Percentiles rank a stretch among this genome's conserved stretches.
Evolutionary conservation across 2,113 vertebrate species (phyloP).

Genomic region (Pampusana beccarii): DNA sequence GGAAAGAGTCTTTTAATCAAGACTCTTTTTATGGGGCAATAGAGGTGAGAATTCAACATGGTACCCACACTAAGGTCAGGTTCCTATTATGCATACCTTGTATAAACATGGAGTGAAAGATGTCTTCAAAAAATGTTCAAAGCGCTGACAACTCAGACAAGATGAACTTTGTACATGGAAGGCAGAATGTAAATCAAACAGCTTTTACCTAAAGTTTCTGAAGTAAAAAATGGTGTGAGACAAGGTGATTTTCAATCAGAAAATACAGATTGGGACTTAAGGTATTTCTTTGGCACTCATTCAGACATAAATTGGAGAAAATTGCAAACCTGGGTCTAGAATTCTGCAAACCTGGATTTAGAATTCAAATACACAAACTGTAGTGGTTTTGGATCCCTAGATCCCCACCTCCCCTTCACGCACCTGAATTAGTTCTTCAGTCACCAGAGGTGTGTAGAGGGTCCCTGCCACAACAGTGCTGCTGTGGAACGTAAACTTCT

Average conservation of each 20-base stretch:
- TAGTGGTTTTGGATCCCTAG: not conserved
- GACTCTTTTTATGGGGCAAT: fast-evolving
- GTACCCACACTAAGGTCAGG: not conserved
- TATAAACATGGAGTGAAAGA: not conserved
- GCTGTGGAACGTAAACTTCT: not conserved
- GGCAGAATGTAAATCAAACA: not conserved
- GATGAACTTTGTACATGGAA: fast-evolving
- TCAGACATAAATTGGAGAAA: not conserved
- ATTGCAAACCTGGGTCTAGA: not conserved
- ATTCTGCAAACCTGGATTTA: not conserved
- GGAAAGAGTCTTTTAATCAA: not conserved
- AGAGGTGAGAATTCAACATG: not conserved
- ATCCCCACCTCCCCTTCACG: too few species aligned
- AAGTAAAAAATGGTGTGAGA: not conserved
- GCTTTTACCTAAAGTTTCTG: not conserved
- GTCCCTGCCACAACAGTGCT: not conserved
- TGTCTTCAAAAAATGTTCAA: not conserved
- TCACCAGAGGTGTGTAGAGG: not conserved
- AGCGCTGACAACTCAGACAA: not conserved
- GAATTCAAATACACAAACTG: not conserved
- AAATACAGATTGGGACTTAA: not conserved
- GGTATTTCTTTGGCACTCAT: not conserved
- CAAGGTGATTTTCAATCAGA: not conserved
- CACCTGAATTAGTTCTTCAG: not conserved
- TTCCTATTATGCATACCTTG: not conserved